Conservation (phyloP, 2,888 invertebrate species). For the Labia minor region DNA sequence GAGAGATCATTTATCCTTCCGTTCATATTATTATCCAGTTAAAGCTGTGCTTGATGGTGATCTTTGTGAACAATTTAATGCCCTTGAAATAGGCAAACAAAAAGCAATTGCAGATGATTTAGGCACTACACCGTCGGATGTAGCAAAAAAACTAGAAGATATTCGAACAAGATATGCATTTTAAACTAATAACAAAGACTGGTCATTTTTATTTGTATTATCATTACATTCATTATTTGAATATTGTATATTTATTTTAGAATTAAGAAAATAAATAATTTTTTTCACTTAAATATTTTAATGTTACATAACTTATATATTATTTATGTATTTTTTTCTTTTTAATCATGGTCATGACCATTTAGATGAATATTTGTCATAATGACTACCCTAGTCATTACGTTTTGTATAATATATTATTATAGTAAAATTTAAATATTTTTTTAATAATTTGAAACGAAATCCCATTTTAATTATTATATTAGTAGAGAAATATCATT, state of each 20-base stretch:
- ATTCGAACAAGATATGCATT: conserved; percentile 97
- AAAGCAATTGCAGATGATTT: conserved; percentile 89
- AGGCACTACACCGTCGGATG: conserved; percentile 90
- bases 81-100: conserved; percentile 86
- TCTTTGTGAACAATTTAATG: conserved; percentile 96
- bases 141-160: conserved; percentile 97
- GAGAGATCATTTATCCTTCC: conserved; percentile 90
- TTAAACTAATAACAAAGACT: conserved; percentile 43
- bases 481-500: neutral
- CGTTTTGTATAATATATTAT: no score
- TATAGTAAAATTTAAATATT: no score
- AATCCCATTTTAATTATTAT: neutral
- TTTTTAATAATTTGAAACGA: no score
- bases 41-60: conserved; percentile 98
- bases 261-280: neutral
- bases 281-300: neutral
- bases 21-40: conserved; percentile 95
- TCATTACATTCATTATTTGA: neutral
- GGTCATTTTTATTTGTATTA: no score
- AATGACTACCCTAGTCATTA: no score
- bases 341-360: no score
- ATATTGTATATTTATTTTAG: no score
- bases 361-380: no score
- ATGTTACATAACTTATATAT: no score
- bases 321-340: no score